Percentiles rank a stretch among this genome's conserved stretches.
phyloP scores from a whole-genome alignment of 2,888 invertebrate genomes.

The Parnassius glacialis region DNA sequence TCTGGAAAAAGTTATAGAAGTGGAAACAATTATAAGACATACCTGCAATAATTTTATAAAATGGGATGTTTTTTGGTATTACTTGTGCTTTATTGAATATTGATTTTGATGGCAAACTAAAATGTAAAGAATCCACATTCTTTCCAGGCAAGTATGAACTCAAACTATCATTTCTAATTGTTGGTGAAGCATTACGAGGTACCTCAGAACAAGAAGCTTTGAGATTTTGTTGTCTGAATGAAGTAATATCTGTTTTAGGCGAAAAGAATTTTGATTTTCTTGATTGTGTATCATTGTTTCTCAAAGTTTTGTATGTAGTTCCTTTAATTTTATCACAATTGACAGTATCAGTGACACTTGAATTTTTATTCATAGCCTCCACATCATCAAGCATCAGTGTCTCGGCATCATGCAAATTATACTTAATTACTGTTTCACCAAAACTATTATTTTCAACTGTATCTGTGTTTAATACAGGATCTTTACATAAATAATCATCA shows the following conservation, averaged over 20 bases:
- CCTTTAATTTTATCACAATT: constrained; percentile 50
- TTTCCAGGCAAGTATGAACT: constrained; percentile 53
- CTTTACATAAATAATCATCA: constrained; percentile 50
- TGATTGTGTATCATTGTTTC: constrained; percentile 44
- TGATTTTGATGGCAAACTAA: constrained; percentile 50
- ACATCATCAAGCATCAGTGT: constrained; percentile 46
- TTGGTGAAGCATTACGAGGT: constrained; percentile 41
- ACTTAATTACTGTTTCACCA: constrained; percentile 7
- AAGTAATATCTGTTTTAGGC: constrained; percentile 36
- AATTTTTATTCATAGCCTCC: constrained; percentile 64
- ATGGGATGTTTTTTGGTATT: constrained; percentile 49
- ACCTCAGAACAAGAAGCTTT: constrained; percentile 47
- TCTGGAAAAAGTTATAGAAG: too few species aligned
- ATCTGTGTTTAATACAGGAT: constrained; percentile 41
- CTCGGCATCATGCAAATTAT: constrained; percentile 30
- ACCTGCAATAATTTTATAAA: constrained; percentile 73
- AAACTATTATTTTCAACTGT: constrained; percentile 30
- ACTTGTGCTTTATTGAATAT: constrained; percentile 47
- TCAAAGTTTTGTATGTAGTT: constrained; percentile 37
- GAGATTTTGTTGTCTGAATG: constrained; percentile 41
- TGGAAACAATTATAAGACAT: constrained; percentile 4
- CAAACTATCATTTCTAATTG: constrained; percentile 34
- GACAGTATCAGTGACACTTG: constrained; percentile 46
- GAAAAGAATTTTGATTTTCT: constrained; percentile 35
- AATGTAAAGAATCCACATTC: constrained; percentile 53